These are phyloP conservation scores for Tylochromis polylepis DNA, from an alignment of 2,113 vertebrate species.

Conservation along the genomic window DNA sequence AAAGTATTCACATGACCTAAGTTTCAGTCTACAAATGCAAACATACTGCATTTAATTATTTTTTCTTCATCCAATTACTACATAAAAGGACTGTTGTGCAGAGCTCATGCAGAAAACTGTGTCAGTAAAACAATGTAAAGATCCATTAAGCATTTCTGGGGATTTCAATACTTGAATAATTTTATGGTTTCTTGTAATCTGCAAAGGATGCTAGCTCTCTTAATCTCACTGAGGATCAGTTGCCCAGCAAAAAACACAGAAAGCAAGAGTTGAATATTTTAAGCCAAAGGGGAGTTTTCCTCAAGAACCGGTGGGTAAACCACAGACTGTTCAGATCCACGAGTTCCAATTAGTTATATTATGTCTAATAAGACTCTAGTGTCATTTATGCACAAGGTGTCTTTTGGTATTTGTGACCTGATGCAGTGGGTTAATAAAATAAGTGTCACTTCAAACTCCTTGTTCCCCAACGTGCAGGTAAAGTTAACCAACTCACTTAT, in stretches of 20 bases:
- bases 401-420: neutral
- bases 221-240: neutral
- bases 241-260: neutral
- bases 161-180: neutral
- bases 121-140: neutral
- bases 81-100: neutral
- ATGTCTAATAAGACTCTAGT: neutral
- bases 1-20: constrained; percentile 38
- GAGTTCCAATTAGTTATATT: neutral
- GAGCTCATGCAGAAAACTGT: neutral
- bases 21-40: neutral
- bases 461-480: neutral
- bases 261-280: neutral
- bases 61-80: constrained; percentile 5
- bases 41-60: constrained; percentile 24
- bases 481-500: neutral
- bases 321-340: neutral
- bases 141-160: neutral
- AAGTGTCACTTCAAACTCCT: neutral
- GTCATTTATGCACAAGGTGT: neutral
- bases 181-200: neutral
- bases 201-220: neutral
- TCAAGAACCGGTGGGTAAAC: neutral
- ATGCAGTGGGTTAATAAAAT: neutral
- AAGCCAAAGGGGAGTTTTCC: neutral